Percentiles rank a stretch among this genome's conserved stretches.
phyloP scores from a whole-genome alignment of 64 coral and sea anemone genomes.

The Porites lutea region DNA sequence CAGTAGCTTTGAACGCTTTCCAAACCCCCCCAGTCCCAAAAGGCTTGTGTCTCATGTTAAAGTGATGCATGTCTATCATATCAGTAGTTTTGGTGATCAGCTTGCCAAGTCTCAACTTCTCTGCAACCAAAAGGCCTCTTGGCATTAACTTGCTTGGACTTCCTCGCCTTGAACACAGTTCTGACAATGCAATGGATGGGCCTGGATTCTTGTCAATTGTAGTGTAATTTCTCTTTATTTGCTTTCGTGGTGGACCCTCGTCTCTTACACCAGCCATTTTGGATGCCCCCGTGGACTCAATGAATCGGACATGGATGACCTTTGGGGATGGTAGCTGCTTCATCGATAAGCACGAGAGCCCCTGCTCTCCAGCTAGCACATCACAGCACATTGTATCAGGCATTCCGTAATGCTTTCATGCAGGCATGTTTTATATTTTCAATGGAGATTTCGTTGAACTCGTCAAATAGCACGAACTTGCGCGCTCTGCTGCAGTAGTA shows the following conservation, averaged over 20 bases:
- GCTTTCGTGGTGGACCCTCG: constrained; percentile 16
- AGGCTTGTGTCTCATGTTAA: constrained; percentile 21
- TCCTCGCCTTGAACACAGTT: not conserved
- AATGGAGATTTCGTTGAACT: constrained; percentile 40
- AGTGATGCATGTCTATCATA: constrained; percentile 30
- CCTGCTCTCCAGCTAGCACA: constrained; percentile 46
- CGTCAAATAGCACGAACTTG: constrained; percentile 31
- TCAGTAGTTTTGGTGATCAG: not conserved
- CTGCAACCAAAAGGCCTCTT: constrained; percentile 45
- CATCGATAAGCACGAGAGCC: not conserved
- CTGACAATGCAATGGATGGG: constrained; percentile 10
- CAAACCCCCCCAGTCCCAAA: constrained; percentile 63
- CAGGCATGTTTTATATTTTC: constrained; percentile 53
- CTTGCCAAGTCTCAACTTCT: constrained; percentile 62
- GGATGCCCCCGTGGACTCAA: constrained; percentile 19
- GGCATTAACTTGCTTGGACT: constrained; percentile 60
- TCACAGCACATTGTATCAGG: constrained; percentile 32
- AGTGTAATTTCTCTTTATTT: constrained; percentile 6
- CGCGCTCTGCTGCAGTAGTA: constrained; percentile 33
- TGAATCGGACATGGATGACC: constrained; percentile 62
- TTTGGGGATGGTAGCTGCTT: constrained; percentile 52
- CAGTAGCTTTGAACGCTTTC: constrained; percentile 45
- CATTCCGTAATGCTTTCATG: constrained; percentile 32
- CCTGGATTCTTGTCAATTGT: not conserved
- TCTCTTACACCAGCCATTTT: constrained; percentile 5